These are phyloP conservation scores for Brachyalestes nurse DNA, from an alignment of 2,797 vertebrate species.

Conservation along the genomic window DNA sequence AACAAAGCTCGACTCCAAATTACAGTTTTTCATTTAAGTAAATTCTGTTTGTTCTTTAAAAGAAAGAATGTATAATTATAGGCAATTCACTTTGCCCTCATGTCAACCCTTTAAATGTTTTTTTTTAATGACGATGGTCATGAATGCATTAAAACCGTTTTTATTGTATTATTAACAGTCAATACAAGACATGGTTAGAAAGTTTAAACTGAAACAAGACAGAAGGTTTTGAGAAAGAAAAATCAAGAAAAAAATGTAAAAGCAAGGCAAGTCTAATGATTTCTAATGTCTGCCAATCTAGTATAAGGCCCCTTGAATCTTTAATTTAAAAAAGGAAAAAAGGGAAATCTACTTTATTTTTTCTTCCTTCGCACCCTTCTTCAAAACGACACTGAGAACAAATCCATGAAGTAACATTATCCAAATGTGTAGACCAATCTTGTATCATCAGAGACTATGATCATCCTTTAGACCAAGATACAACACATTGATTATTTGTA, in stretches of 20 bases:
- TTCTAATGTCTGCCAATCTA: background rate
- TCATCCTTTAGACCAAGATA: background rate
- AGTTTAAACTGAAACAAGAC: slow-evolving; percentile 24
- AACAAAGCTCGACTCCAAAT: too few relatives aligned
- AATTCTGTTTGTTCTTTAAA: too few relatives aligned
- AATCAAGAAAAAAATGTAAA: slow-evolving; percentile 4
- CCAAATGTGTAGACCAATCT: slow-evolving; percentile 20
- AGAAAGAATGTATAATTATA: too few relatives aligned
- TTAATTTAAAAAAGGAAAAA: background rate
- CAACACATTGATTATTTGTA: background rate
- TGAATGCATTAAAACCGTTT: slow-evolving; percentile 38
- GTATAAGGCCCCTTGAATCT: slow-evolving; percentile 2
- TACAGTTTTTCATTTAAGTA: too few relatives aligned
- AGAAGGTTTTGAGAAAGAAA: slow-evolving; percentile 27
- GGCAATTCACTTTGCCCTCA: too few relatives aligned
- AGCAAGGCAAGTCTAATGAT: background rate
- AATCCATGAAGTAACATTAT: slow-evolving; percentile 28
- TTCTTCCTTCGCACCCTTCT: background rate
- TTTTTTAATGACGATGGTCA: background rate
- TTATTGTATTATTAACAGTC: slow-evolving; percentile 39
- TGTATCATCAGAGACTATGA: background rate
- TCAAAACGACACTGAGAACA: slow-evolving; percentile 35
- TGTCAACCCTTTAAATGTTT: background rate
- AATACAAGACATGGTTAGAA: slow-evolving; percentile 39
- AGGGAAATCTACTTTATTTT: background rate